A percentile compares a stretch with the other conserved stretches of the same genome.
These are phyloP conservation scores for Brachyptera putata DNA, from an alignment of 2,888 invertebrate genomes.

Conservation along the genomic window DNA sequence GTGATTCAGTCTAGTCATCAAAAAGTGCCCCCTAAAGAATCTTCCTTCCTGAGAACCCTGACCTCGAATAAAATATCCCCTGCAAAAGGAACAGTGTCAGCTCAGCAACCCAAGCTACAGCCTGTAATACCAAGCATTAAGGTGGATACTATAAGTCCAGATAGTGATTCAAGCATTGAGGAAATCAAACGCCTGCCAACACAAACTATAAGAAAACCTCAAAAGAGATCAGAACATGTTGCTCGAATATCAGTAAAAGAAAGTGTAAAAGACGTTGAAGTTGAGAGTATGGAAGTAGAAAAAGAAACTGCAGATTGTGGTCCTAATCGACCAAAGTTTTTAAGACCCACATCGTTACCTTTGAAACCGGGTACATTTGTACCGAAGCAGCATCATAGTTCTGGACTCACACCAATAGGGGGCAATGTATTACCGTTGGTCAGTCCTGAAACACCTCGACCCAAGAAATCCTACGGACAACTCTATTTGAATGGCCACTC, in stretches of 20 bases:
- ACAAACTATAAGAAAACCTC: neutral
- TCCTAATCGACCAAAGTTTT: slow-evolving; percentile 54
- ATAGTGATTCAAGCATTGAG: neutral
- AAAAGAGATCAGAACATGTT: neutral
- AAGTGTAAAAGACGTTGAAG: neutral
- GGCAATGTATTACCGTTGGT: slow-evolving; percentile 73
- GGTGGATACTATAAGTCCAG: slow-evolving; percentile 15
- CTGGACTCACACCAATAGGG: slow-evolving; percentile 64
- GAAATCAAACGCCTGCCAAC: neutral
- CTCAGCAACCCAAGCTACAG: neutral
- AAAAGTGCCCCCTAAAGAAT: neutral
- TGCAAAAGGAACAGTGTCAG: neutral
- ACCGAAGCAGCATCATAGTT: slow-evolving; percentile 75
- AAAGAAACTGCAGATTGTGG: neutral
- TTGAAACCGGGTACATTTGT: slow-evolving; percentile 79
- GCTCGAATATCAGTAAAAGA: neutral
- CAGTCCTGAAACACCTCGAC: slow-evolving; percentile 87
- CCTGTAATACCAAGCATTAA: slow-evolving; percentile 26
- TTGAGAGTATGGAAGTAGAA: neutral
- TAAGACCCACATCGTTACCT: slow-evolving; percentile 77
- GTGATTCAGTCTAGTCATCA: neutral
- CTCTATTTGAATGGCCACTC: slow-evolving; percentile 86
- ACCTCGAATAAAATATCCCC: no score
- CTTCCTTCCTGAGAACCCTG: neutral
- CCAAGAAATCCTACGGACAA: slow-evolving; percentile 84